A percentile compares a stretch with the other conserved stretches of the same genome.
Evolutionary conservation across 2,888 invertebrate genomes (phyloP).

Genomic region (Polyommatus iphigenia): DNA sequence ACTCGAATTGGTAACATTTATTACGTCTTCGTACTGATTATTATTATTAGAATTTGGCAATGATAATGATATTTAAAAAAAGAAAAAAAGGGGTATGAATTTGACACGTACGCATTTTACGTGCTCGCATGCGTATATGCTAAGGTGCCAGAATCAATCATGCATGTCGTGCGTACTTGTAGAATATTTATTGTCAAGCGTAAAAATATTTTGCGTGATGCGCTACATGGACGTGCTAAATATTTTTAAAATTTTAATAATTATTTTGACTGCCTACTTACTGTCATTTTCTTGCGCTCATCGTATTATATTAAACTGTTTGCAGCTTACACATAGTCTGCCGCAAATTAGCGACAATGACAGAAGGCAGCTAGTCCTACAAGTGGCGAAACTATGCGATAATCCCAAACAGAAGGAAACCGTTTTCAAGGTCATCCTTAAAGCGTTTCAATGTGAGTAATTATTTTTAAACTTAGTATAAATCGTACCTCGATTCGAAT

Average conservation of each 20-base stretch:
- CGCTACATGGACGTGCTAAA: neutral
- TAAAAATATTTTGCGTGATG: too few species aligned
- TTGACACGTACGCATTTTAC: neutral
- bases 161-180: neutral
- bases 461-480: too few species aligned
- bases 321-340: conserved; percentile 19
- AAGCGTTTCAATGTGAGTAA: conserved; percentile 45
- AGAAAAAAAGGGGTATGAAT: neutral
- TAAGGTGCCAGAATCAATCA: neutral
- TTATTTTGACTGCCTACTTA: neutral
- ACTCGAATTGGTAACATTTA: neutral
- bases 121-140: neutral
- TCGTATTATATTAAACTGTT: neutral
- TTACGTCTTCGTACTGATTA: neutral
- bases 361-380: conserved; percentile 27
- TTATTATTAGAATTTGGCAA: too few species aligned
- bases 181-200: too few species aligned
- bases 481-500: neutral
- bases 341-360: neutral
- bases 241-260: neutral
- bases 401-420: conserved; percentile 41
- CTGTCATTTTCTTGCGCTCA: neutral
- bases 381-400: conserved; percentile 6
- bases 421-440: conserved; percentile 46
- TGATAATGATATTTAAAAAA: too few species aligned